Percentiles rank a stretch among this genome's conserved stretches.
Conservation (phyloP, 2,113 vertebrate species). For the Pardalotus punctatus region DNA sequence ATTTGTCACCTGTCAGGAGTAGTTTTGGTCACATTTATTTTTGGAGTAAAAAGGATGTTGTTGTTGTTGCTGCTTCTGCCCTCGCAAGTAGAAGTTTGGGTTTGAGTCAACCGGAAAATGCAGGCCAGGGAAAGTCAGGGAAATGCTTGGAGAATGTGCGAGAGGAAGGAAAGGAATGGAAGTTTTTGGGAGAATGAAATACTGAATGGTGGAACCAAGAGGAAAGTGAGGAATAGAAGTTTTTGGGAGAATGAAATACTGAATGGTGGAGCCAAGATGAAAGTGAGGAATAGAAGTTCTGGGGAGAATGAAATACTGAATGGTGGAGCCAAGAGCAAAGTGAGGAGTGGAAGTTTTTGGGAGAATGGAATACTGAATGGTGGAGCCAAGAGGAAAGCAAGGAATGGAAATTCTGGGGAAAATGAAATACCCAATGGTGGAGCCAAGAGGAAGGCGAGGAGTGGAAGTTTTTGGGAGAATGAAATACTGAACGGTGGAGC, state of each 20-base stretch:
- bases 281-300: background rate
- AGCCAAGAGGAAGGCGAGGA: too few relatives aligned
- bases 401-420: too few relatives aligned
- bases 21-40: conserved; percentile 65
- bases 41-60: conserved; percentile 38
- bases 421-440: too few relatives aligned
- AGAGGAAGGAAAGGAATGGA: background rate
- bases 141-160: background rate
- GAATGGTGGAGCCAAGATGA: background rate
- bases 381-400: too few relatives aligned
- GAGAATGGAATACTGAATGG: too few relatives aligned
- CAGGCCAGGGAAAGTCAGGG: background rate
- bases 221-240: background rate
- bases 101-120: background rate
- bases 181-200: background rate
- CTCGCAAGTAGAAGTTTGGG: background rate
- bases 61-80: background rate
- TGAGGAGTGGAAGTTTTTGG: too few relatives aligned
- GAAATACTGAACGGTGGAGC: too few relatives aligned
- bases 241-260: background rate
- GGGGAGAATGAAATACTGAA: too few relatives aligned
- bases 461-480: too few relatives aligned
- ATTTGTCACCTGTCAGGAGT: conserved; percentile 70
- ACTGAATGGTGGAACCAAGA: background rate
- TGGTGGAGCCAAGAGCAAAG: too few relatives aligned